phyloP scores from a whole-genome alignment of 2,113 vertebrate species.

The Channa argus region DNA sequence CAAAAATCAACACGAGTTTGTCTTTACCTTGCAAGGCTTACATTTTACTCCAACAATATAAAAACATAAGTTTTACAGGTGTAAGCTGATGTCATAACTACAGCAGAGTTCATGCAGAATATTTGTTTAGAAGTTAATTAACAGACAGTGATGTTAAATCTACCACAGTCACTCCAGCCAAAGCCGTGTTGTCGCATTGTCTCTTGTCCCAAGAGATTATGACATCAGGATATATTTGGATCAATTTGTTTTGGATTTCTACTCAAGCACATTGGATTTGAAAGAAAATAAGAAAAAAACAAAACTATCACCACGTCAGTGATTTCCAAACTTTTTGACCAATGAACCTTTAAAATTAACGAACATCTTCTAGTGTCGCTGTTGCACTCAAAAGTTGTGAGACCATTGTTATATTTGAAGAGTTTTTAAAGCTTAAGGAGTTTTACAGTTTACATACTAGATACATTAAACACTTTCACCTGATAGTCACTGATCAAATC shows the following conservation, averaged over 20 bases:
- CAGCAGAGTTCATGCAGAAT: neutral
- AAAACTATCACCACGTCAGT: slow-evolving; percentile 3
- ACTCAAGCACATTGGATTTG: neutral
- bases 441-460: too few relatives aligned
- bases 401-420: too few relatives aligned
- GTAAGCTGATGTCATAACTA: neutral
- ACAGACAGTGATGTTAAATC: neutral
- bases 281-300: neutral
- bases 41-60: neutral
- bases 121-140: neutral
- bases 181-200: neutral
- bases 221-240: slow-evolving; percentile 8
- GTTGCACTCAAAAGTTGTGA: neutral
- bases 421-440: neutral
- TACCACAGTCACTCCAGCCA: neutral
- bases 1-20: too few relatives aligned
- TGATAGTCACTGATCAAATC: neutral
- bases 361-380: neutral
- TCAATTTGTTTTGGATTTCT: neutral
- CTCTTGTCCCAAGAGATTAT: too few relatives aligned
- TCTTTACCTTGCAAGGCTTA: neutral
- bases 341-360: slow-evolving; percentile 3
- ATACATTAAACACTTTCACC: neutral
- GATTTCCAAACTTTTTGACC: neutral
- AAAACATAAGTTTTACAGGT: neutral